These are phyloP conservation scores for Hiodon tergisus DNA, from an alignment of 2,113 vertebrate species.

Conservation along the genomic window DNA sequence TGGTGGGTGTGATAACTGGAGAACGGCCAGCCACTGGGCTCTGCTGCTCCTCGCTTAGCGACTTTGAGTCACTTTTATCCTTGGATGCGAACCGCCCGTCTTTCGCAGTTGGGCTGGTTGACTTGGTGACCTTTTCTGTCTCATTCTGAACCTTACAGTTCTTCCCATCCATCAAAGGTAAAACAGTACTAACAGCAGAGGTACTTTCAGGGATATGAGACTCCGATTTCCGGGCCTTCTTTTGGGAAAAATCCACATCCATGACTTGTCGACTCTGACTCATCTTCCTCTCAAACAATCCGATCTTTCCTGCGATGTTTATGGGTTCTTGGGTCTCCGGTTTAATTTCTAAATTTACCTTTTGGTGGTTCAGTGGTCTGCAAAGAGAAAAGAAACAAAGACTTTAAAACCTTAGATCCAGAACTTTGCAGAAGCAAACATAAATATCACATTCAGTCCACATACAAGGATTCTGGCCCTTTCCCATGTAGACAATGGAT, in stretches of 20 bases:
- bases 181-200: conserved; percentile 10
- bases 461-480: background rate
- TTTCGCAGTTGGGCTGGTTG: conserved; percentile 15
- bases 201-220: conserved; percentile 58
- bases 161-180: conserved; percentile 29
- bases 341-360: conserved; percentile 35
- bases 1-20: conserved; percentile 9
- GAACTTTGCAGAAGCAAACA: conserved; percentile 16
- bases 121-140: conserved; percentile 15
- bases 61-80: conserved; percentile 16
- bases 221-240: conserved; percentile 30
- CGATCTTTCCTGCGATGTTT: conserved; percentile 22
- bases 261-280: conserved; percentile 3
- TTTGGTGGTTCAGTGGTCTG: conserved; percentile 46
- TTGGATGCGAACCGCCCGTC: background rate
- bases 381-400: conserved; percentile 4
- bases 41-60: background rate
- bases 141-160: conserved; percentile 17
- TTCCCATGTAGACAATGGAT: too few relatives aligned
- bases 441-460: background rate
- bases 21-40: background rate
- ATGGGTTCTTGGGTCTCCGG: conserved; percentile 21
- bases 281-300: conserved; percentile 5
- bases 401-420: background rate
- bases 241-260: conserved; percentile 21